Base-by-base conservation (phyloP, 92 coral and sea anemone genomes). In the Umimayanthus kanabou region DNA sequence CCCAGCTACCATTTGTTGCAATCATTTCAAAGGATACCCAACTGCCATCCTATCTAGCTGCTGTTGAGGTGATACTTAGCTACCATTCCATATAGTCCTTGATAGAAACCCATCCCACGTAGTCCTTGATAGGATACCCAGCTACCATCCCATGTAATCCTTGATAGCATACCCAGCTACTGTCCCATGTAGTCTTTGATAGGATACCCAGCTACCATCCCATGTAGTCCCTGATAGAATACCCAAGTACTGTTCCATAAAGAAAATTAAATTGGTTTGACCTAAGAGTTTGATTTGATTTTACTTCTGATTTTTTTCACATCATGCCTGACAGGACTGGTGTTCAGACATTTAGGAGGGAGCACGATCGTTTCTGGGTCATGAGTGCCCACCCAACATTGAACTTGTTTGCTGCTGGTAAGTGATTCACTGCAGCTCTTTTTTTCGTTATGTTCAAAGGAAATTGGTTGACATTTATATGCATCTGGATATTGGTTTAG, bases 321-420 rank as follows among this genome's bases (percentile, higher is more conserved):
- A 49, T 39, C 18, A 67, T 78, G 1, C 42, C 22, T 76, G 30
- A 78, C 88, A 96, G 99, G 77, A 97, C 99, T 85, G 99, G 99
- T 80, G 99, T 97, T 26, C 99, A 97, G 88, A 97, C 99, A 29
- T 97, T 97, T 83, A 91, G 99, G 82, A 84, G 99, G 80, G 99
- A 97, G 76, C 99, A 97, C 87, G 99, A 97, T 79, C 92, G 99
- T 25, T 97, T 97, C 86, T 97, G 99, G 99, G 96, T 96, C 28
- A 93, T 96, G 89, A 93, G 96, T 50, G 99, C 99, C 22, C 99
- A 97, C 75, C 99, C 99, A 64, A 92, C 98, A 26, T 88, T 97
- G 74, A 97, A 97, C 88, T 81, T 97, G 37, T 97, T 97, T 92
- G 99, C 99, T 71, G 99, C 99, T 77, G 99, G 99, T 97, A 93